Percentiles rank a stretch among this genome's conserved stretches.
Conservation (phyloP, 2,113 vertebrate genomes). For the Syngnathoides biaculeatus region DNA sequence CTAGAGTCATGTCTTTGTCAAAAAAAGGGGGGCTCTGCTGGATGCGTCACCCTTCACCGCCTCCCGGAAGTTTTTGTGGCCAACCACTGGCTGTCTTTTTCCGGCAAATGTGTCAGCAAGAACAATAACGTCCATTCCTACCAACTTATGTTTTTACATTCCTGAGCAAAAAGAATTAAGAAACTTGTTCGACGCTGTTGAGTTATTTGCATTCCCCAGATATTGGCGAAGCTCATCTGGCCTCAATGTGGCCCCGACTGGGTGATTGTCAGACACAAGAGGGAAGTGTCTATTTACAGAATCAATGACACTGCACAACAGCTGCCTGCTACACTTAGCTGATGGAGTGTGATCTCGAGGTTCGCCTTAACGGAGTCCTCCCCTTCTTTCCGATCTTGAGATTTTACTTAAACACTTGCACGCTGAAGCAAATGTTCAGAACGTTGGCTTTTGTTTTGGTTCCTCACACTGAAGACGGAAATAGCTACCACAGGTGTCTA, state of each 20-base stretch:
- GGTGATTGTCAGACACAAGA: constrained; percentile 68
- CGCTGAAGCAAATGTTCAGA: constrained; percentile 51
- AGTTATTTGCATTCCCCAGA: constrained; percentile 47
- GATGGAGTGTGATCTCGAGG: constrained; percentile 52
- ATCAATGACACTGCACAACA: constrained; percentile 68
- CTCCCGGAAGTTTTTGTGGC: constrained; percentile 69
- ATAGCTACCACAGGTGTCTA: no score
- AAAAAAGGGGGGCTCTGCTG: constrained; percentile 72
- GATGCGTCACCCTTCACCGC: neutral
- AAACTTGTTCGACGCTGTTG: constrained; percentile 30
- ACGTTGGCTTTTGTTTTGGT: constrained; percentile 8
- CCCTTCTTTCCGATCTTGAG: constrained; percentile 37
- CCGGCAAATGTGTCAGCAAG: constrained; percentile 70
- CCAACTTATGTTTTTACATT: constrained; percentile 16
- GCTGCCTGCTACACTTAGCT: constrained; percentile 71
- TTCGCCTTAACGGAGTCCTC: constrained; percentile 48
- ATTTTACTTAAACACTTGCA: constrained; percentile 49
- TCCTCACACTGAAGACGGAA: no score
- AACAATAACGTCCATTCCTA: constrained; percentile 53
- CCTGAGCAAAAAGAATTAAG: constrained; percentile 27
- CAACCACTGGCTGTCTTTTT: constrained; percentile 77
- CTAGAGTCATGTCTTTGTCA: constrained; percentile 18
- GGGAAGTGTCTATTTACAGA: constrained; percentile 71
- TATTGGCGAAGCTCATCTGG: constrained; percentile 53
- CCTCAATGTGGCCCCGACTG: constrained; percentile 58